Evolutionary conservation across 2,888 invertebrate species (phyloP), one percentile per base, ranked within the genome.

Genomic region (Trichogramma evanescens): DNA sequence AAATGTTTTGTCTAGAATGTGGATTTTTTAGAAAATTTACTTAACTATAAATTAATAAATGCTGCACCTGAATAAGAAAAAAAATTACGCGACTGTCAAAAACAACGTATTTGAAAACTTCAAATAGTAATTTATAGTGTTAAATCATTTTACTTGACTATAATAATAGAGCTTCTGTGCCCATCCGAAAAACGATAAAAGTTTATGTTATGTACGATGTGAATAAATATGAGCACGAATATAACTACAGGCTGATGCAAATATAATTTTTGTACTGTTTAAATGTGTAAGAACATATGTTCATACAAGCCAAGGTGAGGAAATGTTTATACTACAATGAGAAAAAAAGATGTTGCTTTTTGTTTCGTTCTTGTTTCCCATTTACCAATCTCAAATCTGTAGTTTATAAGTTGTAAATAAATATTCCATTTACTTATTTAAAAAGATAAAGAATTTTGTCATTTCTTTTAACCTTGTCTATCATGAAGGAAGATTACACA

Each of bases 211-310:
- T 3, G 3, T 26, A 26, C 26, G 26, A 26, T 26, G 26, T 26
- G 26, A 26, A 26, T 26, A 26, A 26, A 26, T 26, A 26, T 26
- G 26, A 26, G 26, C 26, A 26, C 26, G 26, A 26, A 26, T 26
- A 45, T n/a, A 45, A 45, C 8, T n/a, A 72, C 69, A 69, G 73
- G 74, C 72, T 73, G 73, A 69, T 74, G 70, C 77, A 80, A 80
- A 81, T 81, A 82, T 83, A 85, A 86, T 87, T 86, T 88, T 88
- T 88, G 87, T 88, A 88, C 87, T 87, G 87, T 88, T 87, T 87
- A 88, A 87, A 87, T 87, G 87, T 87, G 87, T 88, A 87, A 85
- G 86, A 86, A 84, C 85, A 85, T 86, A 87, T 86, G 82, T 82
- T 83, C 82, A 81, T 83, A 82, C 83, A 83, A 82, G 81, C 26